Conservation (phyloP, 2,113 vertebrate species). For the Oplegnathus fasciatus region DNA sequence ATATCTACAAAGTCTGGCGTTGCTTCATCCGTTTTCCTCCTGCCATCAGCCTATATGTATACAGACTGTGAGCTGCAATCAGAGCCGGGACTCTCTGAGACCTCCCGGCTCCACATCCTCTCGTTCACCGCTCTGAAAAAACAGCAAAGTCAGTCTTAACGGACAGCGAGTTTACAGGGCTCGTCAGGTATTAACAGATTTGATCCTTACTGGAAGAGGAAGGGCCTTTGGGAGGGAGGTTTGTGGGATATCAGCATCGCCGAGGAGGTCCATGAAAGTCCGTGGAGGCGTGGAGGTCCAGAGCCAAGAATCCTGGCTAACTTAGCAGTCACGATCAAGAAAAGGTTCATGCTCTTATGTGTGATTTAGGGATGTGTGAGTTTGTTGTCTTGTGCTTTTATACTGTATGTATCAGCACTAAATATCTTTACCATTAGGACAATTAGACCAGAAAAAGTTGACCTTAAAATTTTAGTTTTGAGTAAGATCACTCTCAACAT, state of each 20-base stretch:
- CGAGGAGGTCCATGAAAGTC: neutral
- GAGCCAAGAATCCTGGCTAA: conserved; percentile 51
- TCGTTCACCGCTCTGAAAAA: conserved; percentile 59
- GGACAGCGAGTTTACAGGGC: conserved; percentile 69
- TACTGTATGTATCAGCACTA: neutral
- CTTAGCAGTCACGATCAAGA: conserved; percentile 56
- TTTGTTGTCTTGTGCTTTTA: neutral
- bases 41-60: neutral
- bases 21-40: neutral
- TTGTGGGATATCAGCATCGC: conserved; percentile 5
- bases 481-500: neutral
- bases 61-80: conserved; percentile 28
- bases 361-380: conserved; percentile 49
- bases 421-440: neutral
- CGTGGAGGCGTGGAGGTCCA: neutral
- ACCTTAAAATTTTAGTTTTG: neutral
- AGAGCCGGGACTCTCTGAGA: conserved; percentile 23
- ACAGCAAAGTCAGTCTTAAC: conserved; percentile 55
- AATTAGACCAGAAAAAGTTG: neutral
- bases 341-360: conserved; percentile 55
- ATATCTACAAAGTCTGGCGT: conserved; percentile 48
- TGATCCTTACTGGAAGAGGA: conserved; percentile 73
- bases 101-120: conserved; percentile 50
- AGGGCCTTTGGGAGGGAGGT: conserved; percentile 4
- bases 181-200: conserved; percentile 81